These are phyloP conservation scores for Neofelis nebulosa DNA, from an alignment of 2,113 vertebrate species.

Conservation along the genomic window DNA sequence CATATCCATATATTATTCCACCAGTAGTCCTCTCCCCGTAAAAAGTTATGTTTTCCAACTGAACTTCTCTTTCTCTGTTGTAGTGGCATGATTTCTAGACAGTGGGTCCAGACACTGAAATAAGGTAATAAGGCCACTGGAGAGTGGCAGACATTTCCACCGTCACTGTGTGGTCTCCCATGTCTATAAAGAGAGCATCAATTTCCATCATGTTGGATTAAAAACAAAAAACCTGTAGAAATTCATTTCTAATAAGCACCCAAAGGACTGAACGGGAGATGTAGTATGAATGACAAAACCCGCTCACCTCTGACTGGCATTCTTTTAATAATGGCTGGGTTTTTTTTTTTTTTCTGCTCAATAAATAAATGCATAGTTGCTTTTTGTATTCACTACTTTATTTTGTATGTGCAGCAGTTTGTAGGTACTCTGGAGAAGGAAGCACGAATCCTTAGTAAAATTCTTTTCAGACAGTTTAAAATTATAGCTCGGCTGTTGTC, in stretches of 20 bases:
- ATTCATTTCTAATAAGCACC: constrained; percentile 34
- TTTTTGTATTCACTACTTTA: constrained; percentile 10
- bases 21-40: not conserved
- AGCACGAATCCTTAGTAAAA: not conserved
- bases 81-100: not conserved
- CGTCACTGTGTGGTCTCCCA: not conserved
- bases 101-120: not conserved
- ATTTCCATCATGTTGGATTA: not conserved
- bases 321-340: not conserved
- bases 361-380: not conserved
- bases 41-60: not conserved
- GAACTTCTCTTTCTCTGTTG: not conserved
- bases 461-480: constrained; percentile 4
- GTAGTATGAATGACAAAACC: not conserved
- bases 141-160: not conserved
- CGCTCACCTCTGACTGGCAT: not conserved
- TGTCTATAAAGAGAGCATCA: not conserved
- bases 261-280: not conserved
- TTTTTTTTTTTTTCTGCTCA: not conserved
- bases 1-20: not conserved
- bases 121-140: constrained; percentile 20
- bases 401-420: constrained; percentile 29
- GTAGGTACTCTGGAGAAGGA: constrained; percentile 31
- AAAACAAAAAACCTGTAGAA: not conserved
- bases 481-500: not conserved